Percentiles rank a stretch among this genome's conserved stretches.
Conservation (phyloP, 2,113 vertebrate genomes). For the Ptyas mucosa region DNA sequence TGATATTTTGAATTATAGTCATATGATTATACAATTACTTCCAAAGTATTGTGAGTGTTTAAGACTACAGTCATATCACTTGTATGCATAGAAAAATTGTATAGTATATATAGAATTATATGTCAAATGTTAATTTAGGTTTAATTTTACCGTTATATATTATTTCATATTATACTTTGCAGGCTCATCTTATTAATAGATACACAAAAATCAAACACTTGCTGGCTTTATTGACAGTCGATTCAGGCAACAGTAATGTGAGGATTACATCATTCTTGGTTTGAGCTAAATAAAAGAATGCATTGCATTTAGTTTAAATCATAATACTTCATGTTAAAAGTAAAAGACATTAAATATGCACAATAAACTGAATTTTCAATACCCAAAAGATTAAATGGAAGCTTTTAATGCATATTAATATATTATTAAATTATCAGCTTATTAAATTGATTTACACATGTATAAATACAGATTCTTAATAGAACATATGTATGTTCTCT, state of each 20-base stretch:
- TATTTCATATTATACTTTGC: not conserved
- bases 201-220: not conserved
- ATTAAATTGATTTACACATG: not conserved
- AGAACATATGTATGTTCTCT: not conserved
- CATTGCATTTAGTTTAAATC: not conserved
- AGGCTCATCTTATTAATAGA: not conserved
- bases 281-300: not conserved
- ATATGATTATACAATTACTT: not conserved
- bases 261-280: not conserved
- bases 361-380: not conserved
- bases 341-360: not conserved
- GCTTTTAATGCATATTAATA: not conserved
- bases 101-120: not conserved
- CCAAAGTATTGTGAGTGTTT: not conserved
- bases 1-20: not conserved
- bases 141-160: not conserved
- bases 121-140: not conserved
- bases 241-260: not conserved
- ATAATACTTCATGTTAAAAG: not conserved
- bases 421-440: not conserved
- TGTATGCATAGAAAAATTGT: not conserved
- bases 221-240: not conserved
- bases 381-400: not conserved
- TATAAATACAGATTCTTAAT: not conserved
- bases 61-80: not conserved